Percentiles rank a stretch among this genome's conserved stretches.
These are phyloP conservation scores for Mus minutoides DNA, from an alignment of 2,797 vertebrate species.

Conservation along the genomic window DNA sequence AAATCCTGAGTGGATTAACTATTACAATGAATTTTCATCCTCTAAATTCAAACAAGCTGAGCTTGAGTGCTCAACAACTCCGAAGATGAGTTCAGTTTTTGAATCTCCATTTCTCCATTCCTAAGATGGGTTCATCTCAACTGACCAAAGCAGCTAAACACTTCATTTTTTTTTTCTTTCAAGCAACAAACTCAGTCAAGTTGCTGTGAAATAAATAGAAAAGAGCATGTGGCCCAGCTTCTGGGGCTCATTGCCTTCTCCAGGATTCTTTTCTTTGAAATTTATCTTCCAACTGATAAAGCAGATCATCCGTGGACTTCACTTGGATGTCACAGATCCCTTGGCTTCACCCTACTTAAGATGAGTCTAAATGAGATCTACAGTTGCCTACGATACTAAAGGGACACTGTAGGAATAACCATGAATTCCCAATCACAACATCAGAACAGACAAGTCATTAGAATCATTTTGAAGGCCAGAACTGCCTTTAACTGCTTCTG, in stretches of 20 bases:
- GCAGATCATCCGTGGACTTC: background rate
- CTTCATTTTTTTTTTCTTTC: background rate
- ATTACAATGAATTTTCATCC: background rate
- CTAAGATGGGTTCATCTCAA: background rate
- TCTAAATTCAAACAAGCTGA: background rate
- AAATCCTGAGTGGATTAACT: background rate
- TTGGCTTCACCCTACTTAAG: background rate
- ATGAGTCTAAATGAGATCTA: background rate
- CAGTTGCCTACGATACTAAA: background rate
- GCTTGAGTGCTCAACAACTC: background rate
- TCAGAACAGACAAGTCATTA: background rate
- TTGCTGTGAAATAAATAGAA: background rate
- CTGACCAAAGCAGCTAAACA: background rate
- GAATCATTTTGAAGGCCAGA: background rate
- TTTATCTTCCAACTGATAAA: background rate
- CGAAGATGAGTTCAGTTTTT: background rate
- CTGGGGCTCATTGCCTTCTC: background rate
- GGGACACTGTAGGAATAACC: background rate
- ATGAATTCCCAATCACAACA: background rate
- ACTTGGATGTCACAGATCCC: background rate
- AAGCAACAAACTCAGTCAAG: background rate
- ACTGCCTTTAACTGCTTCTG: slow-evolving; percentile 19
- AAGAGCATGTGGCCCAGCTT: background rate
- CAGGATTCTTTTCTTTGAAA: background rate
- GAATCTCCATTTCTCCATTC: background rate